These are phyloP conservation scores for Microcebus tavaratra DNA, from an alignment of 2,113 vertebrate genomes.

Conservation along the genomic window DNA sequence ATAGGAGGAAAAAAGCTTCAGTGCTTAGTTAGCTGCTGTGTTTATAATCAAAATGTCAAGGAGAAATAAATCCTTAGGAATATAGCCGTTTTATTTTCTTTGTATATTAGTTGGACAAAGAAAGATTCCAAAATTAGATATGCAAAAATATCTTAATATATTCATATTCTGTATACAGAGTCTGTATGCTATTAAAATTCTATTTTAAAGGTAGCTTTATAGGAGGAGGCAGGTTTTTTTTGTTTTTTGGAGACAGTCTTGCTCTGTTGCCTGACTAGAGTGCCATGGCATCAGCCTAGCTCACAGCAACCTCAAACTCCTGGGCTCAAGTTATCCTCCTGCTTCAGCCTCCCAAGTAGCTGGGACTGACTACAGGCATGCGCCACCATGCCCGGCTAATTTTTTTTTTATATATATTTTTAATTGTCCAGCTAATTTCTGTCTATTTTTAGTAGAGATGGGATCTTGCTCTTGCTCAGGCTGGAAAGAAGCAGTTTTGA, in stretches of 20 bases:
- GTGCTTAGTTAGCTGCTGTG: not conserved
- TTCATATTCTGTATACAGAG: not conserved
- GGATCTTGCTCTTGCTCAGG: no score
- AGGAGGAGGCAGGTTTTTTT: not conserved
- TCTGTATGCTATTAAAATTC: not conserved
- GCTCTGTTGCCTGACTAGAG: no score
- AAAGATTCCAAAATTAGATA: slow-evolving; percentile 43
- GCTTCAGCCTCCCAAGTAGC: no score
- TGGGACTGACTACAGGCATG: no score
- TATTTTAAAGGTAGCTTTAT: not conserved
- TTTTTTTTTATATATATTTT: no score
- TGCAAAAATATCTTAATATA: not conserved
- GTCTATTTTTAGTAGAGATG: no score
- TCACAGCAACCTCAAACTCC: no score
- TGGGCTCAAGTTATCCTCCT: no score
- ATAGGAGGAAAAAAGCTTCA: not conserved
- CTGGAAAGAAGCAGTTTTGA: not conserved
- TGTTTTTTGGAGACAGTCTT: not conserved
- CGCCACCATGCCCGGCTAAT: no score
- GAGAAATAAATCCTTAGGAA: slow-evolving; percentile 42
- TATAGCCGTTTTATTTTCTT: slow-evolving; percentile 38
- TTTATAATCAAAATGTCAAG: slow-evolving; percentile 19
- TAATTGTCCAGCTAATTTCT: no score
- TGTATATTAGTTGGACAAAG: not conserved
- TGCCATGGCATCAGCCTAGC: no score